Evolutionary conservation across 2,113 vertebrate species (phyloP).

Genomic region (Ciconia boyciana): DNA sequence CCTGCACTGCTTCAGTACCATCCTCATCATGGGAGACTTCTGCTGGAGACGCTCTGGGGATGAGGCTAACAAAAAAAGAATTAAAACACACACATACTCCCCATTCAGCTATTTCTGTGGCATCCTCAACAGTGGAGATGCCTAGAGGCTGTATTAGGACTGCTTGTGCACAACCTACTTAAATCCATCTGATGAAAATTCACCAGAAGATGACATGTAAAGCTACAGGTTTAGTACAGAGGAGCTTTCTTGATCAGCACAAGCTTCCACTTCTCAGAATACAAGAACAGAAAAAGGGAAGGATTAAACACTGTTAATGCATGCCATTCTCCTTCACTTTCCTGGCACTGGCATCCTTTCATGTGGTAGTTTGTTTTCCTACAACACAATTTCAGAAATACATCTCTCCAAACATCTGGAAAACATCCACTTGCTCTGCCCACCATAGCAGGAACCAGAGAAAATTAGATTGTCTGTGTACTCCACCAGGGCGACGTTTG

Average conservation of each 20-base stretch:
- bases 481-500: neutral
- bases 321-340: neutral
- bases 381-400: neutral
- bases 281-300: neutral
- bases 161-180: neutral
- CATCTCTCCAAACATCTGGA: slow-evolving; percentile 41
- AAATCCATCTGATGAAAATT: neutral
- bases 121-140: neutral
- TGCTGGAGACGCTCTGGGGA: neutral
- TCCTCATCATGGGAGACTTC: neutral
- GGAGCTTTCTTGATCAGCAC: neutral
- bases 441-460: neutral
- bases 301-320: neutral
- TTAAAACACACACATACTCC: neutral
- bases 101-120: neutral
- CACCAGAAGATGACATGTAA: neutral
- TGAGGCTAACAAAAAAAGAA: neutral
- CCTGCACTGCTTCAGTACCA: neutral
- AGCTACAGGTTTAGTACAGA: neutral
- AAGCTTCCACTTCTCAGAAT: neutral
- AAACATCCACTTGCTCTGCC: slow-evolving; percentile 25
- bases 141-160: neutral
- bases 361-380: slow-evolving; percentile 8
- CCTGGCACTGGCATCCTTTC: neutral
- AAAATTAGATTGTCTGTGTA: neutral